Conservation (phyloP, 2,888 invertebrate species). For the Leptopterna dolabrata region DNA sequence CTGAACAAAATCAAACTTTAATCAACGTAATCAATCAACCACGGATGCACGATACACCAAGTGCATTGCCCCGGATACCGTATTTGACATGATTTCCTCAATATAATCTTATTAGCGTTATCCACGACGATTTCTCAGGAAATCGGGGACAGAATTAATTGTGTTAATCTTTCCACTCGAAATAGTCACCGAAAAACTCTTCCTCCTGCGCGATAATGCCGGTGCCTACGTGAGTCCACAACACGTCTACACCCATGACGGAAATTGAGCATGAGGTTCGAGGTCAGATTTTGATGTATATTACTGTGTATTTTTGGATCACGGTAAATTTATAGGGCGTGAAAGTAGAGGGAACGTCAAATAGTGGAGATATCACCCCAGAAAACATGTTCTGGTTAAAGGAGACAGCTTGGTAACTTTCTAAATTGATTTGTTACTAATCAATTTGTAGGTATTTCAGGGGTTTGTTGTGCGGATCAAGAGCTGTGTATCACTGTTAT, state of each 20-base stretch:
- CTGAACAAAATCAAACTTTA: too few relatives aligned
- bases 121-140: neutral
- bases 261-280: neutral
- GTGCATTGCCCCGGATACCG: neutral
- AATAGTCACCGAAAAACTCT: neutral
- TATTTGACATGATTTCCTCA: neutral
- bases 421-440: too few relatives aligned
- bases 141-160: slow-evolving; percentile 1
- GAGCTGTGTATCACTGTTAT: too few relatives aligned
- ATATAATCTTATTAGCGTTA: neutral
- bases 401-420: too few relatives aligned
- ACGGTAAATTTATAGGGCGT: too few relatives aligned
- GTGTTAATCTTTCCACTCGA: slow-evolving; percentile 9
- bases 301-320: too few relatives aligned
- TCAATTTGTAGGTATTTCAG: too few relatives aligned
- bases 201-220: neutral
- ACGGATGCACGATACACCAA: neutral
- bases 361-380: too few relatives aligned
- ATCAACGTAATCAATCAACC: too few relatives aligned
- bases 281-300: neutral
- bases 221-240: neutral
- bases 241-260: neutral
- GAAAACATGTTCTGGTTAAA: too few relatives aligned
- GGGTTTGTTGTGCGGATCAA: too few relatives aligned
- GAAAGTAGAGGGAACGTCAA: too few relatives aligned